phyloP scores from a whole-genome alignment of 1,140 invertebrate species.

The Carcinoscorpius rotundicauda region DNA sequence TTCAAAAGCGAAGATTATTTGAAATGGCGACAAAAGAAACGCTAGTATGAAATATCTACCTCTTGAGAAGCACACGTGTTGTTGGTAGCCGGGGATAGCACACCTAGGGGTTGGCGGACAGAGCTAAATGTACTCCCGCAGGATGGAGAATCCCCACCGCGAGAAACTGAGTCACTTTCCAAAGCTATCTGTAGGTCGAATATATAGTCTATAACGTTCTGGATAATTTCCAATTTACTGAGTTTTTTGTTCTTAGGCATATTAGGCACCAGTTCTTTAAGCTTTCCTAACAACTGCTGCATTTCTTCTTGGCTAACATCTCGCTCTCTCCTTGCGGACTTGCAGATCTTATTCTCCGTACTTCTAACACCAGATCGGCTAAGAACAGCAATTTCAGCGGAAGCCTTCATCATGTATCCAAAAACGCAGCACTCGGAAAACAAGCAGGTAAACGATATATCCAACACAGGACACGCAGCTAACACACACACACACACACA shows the following conservation, averaged over 20 bases:
- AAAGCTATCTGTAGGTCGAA: conserved; percentile 81
- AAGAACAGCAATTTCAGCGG: too few relatives aligned
- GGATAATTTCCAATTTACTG: conserved; percentile 85
- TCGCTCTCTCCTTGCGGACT: not conserved
- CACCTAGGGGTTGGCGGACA: conserved; percentile 26
- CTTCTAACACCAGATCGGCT: too few relatives aligned
- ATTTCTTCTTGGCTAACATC: conserved; percentile 52
- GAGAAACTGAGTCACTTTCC: conserved; percentile 41
- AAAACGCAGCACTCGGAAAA: too few relatives aligned
- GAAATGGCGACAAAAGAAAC: too few relatives aligned
- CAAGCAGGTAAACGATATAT: too few relatives aligned
- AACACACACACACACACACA: too few relatives aligned
- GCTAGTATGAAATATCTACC: conserved; percentile 8
- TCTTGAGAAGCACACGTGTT: conserved; percentile 25
- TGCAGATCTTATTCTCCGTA: too few relatives aligned
- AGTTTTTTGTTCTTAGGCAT: conserved; percentile 39
- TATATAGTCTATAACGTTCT: conserved; percentile 93
- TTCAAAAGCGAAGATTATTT: too few relatives aligned
- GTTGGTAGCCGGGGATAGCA: conserved; percentile 23
- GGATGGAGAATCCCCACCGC: conserved; percentile 25
- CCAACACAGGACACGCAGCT: too few relatives aligned
- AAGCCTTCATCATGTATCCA: too few relatives aligned
- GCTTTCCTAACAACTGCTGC: conserved; percentile 76
- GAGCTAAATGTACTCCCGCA: conserved; percentile 12
- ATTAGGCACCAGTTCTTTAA: conserved; percentile 60